phyloP scores from a whole-genome alignment of 2,113 vertebrate species.

The Genyomyrus donnyi region DNA sequence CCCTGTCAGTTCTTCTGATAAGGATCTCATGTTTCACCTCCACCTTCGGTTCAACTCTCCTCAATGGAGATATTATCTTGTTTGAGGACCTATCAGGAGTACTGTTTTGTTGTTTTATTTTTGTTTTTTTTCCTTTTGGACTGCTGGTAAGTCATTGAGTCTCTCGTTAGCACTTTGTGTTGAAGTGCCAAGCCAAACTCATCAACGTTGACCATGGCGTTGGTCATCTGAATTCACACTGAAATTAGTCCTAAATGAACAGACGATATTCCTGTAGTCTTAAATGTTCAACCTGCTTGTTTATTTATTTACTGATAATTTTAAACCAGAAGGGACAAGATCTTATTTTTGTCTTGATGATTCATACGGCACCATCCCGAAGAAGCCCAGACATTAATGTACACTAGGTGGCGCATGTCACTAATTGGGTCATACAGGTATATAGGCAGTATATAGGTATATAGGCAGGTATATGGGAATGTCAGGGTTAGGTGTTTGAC shows the following conservation, averaged over 20 bases:
- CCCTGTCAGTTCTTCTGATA: constrained; percentile 17
- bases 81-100: constrained; percentile 9
- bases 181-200: neutral
- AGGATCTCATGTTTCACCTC: constrained; percentile 7
- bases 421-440: no score
- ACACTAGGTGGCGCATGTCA: no score
- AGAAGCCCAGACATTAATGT: neutral
- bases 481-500: no score
- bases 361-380: neutral
- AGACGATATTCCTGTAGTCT: neutral
- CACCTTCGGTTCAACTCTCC: constrained; percentile 3
- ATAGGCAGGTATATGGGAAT: no score
- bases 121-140: constrained; percentile 7
- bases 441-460: no score
- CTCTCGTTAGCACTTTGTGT: neutral
- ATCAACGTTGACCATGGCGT: neutral
- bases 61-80: constrained; percentile 28
- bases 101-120: constrained; percentile 5
- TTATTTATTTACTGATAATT: neutral
- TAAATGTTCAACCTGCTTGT: neutral
- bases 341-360: neutral
- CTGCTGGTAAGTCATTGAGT: constrained; percentile 15
- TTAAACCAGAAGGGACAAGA: neutral
- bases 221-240: neutral
- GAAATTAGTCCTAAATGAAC: neutral